phyloP scores from a whole-genome alignment of 1,140 invertebrate genomes.

The Argopecten irradians region DNA sequence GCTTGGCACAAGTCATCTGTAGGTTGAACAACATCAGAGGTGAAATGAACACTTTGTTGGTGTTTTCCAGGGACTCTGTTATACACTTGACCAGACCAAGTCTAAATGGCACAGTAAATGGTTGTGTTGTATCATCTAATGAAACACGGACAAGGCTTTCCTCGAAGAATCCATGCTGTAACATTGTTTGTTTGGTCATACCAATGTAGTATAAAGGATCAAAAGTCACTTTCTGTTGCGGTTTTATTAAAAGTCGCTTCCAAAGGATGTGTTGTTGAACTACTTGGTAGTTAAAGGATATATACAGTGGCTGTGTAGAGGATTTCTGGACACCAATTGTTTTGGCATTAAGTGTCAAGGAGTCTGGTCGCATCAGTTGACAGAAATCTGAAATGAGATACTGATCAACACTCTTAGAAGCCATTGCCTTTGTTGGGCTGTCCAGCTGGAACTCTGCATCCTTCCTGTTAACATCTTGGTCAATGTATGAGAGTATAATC shows the following conservation, averaged over 20 bases:
- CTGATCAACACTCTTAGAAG: conserved; percentile 28
- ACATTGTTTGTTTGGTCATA: conserved; percentile 62
- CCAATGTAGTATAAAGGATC: conserved; percentile 63
- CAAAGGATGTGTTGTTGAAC: conserved; percentile 47
- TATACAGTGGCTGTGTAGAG: conserved; percentile 25
- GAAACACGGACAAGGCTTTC: conserved; percentile 64
- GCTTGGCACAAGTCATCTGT: conserved; percentile 45
- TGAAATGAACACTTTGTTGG: conserved; percentile 64
- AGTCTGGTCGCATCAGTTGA: conserved; percentile 45
- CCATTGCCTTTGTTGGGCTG: conserved; percentile 35
- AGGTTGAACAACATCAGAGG: conserved; percentile 66
- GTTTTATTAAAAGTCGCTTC: conserved; percentile 51
- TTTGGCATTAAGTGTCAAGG: conserved; percentile 43
- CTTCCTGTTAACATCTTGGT: conserved; percentile 20
- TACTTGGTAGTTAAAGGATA: conserved; percentile 43
- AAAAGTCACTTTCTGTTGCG: conserved; percentile 49
- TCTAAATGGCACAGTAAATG: conserved; percentile 47
- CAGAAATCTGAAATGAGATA: conserved; percentile 63
- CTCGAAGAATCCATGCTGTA: conserved; percentile 64
- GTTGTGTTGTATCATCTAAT: conserved; percentile 41
- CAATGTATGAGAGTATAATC: conserved; percentile 60
- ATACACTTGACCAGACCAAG: conserved; percentile 64
- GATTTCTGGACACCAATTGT: conserved; percentile 40
- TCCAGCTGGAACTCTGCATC: conserved; percentile 39
- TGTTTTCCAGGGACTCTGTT: conserved; percentile 49